phyloP scores from a whole-genome alignment of 2,888 invertebrate species.

The Embidobia sp. region DNA sequence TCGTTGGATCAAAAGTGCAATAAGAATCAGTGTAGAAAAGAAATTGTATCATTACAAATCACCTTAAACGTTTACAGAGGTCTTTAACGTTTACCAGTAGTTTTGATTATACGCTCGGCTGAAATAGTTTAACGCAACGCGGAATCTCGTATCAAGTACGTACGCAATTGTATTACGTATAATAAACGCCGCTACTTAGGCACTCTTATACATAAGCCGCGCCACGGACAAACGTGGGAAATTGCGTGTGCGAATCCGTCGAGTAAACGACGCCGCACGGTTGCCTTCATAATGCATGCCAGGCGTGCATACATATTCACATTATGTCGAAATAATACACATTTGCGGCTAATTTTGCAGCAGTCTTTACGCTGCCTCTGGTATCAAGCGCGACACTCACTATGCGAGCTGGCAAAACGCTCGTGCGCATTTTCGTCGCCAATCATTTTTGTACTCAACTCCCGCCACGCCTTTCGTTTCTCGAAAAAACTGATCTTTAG shows the following conservation, averaged over 20 bases:
- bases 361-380: constrained; percentile 64
- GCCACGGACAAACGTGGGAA: constrained; percentile 76
- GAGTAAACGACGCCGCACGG: constrained; percentile 70
- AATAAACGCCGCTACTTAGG: constrained; percentile 59
- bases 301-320: constrained; percentile 64
- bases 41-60: too few species aligned
- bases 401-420: constrained; percentile 19
- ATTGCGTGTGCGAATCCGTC: constrained; percentile 75
- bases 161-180: constrained; percentile 57
- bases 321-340: constrained; percentile 75
- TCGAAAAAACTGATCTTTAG: too few species aligned
- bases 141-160: constrained; percentile 48
- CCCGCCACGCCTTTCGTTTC: too few species aligned
- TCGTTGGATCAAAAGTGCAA: too few species aligned
- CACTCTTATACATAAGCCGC: constrained; percentile 55
- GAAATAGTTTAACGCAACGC: constrained; percentile 46
- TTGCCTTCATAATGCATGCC: constrained; percentile 75
- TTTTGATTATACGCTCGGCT: constrained; percentile 41
- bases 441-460: constrained; percentile 45
- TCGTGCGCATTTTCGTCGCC: constrained; percentile 27
- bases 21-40: too few species aligned
- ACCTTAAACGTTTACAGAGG: too few species aligned
- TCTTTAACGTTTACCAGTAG: constrained; percentile 5
- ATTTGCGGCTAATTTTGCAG: constrained; percentile 76
- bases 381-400: constrained; percentile 27